Conservation (phyloP, 2,797 vertebrate species). For the Tangara arthus region DNA sequence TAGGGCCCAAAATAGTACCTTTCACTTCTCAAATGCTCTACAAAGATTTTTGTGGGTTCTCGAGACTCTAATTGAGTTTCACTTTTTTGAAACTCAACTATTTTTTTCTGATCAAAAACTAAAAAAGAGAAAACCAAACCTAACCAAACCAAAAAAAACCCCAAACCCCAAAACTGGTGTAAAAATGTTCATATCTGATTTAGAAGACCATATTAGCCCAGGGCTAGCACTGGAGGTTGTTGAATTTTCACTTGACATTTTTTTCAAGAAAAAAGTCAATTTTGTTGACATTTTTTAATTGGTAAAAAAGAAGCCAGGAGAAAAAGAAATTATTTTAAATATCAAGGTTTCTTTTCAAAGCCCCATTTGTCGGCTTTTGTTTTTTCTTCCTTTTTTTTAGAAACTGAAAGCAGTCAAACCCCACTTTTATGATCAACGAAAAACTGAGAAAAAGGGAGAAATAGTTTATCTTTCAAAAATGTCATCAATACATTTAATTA, state of each 20-base stretch:
- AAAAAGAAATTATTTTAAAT: neutral
- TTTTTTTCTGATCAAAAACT: neutral
- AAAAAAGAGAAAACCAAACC: neutral
- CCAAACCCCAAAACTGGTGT: neutral
- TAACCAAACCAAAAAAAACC: fast-evolving
- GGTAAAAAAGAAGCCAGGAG: neutral
- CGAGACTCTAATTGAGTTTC: neutral
- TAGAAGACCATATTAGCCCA: neutral
- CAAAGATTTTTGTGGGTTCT: neutral
- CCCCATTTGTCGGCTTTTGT: neutral
- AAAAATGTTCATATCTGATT: neutral
- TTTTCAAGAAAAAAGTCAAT: neutral
- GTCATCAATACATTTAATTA: neutral
- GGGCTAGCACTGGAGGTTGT: neutral
- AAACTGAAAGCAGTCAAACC: neutral
- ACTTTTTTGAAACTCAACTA: neutral
- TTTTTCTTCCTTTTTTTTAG: neutral
- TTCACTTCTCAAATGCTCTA: neutral
- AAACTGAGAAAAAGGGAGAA: neutral
- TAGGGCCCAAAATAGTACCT: neutral
- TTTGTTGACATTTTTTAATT: neutral
- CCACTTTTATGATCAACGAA: neutral
- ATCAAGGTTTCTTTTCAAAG: neutral
- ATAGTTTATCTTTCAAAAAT: constrained; percentile 9
- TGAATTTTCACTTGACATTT: neutral